Percentiles rank a stretch among this genome's conserved stretches.
Evolutionary conservation across 2,113 vertebrate species (phyloP).

Genomic region (Nyctereutes procyonoides): DNA sequence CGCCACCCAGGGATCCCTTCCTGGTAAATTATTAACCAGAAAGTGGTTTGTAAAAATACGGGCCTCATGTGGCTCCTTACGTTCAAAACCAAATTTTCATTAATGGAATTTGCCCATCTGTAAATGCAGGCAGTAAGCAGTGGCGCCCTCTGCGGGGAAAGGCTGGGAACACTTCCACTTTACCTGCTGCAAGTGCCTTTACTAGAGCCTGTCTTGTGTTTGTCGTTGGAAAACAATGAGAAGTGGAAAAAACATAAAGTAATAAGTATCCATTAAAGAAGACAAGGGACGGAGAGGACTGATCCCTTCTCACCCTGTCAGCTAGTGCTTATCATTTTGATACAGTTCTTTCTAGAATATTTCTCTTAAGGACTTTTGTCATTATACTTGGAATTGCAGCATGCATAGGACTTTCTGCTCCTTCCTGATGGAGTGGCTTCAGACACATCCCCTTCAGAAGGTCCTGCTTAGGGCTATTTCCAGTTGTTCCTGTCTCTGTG

Average conservation of each 20-base stretch:
- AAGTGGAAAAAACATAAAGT: not conserved
- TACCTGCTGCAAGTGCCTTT: not conserved
- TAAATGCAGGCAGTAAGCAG: not conserved
- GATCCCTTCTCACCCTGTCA: not conserved
- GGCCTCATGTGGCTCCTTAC: not conserved
- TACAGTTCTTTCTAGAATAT: not conserved
- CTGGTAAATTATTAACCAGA: not conserved
- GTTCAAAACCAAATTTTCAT: not conserved
- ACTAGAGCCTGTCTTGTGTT: not conserved
- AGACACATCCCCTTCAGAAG: not conserved
- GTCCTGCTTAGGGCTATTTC: not conserved
- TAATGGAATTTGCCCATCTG: not conserved
- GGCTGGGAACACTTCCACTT: rapidly evolving
- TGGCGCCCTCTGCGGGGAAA: not conserved
- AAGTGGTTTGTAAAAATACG: not conserved
- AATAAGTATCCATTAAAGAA: not conserved
- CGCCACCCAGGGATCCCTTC: no score
- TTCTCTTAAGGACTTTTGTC: not conserved
- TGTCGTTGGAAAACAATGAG: not conserved
- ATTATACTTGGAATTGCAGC: not conserved
- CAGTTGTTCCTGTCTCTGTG: not conserved
- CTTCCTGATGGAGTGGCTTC: not conserved
- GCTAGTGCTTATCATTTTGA: not conserved
- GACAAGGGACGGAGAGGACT: not conserved
- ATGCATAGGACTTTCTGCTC: not conserved